These are phyloP conservation scores for Trichonephila inaurata DNA, from an alignment of 1,140 invertebrate genomes.

Conservation along the genomic window DNA sequence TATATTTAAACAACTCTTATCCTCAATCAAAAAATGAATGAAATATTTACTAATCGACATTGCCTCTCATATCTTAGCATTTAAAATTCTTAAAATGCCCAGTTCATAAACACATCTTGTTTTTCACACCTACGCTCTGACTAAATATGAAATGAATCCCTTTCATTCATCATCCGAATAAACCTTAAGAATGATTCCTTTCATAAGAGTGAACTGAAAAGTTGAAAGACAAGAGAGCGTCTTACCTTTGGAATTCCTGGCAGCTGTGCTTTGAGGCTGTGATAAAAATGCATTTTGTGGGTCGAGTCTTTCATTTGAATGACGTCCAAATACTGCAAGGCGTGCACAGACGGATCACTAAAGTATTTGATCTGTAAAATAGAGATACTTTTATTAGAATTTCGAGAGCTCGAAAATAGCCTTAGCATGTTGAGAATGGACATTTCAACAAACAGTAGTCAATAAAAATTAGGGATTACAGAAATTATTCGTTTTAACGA, in stretches of 20 bases:
- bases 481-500: too few species aligned
- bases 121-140: background rate
- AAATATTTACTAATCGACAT: too few species aligned
- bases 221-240: conserved; percentile 49
- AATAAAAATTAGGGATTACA: too few species aligned
- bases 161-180: background rate
- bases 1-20: too few species aligned
- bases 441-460: too few species aligned
- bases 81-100: background rate
- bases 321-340: conserved; percentile 94
- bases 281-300: conserved; percentile 94
- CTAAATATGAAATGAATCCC: background rate
- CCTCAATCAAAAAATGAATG: too few species aligned
- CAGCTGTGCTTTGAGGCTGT: conserved; percentile 90
- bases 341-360: conserved; percentile 92
- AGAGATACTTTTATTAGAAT: background rate
- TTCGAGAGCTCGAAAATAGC: background rate
- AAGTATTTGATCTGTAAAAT: conserved; percentile 82
- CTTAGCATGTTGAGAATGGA: too few species aligned
- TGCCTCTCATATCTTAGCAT: background rate
- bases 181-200: background rate
- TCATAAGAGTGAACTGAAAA: background rate
- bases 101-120: background rate
- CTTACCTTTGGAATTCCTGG: conserved; percentile 94
- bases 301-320: conserved; percentile 94